Percentiles rank a stretch among this genome's conserved stretches.
Conservation (phyloP, 2,113 vertebrate genomes). For the Mungos mungo region DNA sequence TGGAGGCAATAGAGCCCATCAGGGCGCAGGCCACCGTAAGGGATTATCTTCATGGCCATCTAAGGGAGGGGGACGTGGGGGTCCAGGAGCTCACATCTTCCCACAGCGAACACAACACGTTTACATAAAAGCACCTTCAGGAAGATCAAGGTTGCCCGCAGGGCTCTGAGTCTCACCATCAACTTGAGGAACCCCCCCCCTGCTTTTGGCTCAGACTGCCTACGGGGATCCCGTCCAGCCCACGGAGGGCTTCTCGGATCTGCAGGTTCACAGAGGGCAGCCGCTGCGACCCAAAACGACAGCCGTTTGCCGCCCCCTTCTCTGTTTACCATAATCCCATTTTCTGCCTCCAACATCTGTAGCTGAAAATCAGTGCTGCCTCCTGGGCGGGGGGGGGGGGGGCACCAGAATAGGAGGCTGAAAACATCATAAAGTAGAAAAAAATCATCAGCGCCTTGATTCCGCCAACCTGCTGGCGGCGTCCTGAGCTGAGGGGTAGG, state of each 20-base stretch:
- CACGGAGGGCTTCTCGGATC: fast-evolving
- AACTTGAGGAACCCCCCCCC: neutral
- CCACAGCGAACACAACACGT: fast-evolving
- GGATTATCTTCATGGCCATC: neutral
- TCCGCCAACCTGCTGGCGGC: slow-evolving; percentile 66
- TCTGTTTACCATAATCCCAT: slow-evolving; percentile 70
- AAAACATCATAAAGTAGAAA: slow-evolving; percentile 43
- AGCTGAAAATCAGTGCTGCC: slow-evolving; percentile 64
- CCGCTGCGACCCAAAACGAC: fast-evolving
- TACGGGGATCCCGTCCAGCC: fast-evolving
- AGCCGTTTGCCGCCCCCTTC: neutral
- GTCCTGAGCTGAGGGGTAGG: neutral
- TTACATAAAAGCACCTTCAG: neutral
- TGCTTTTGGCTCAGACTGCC: fast-evolving
- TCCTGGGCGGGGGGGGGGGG: slow-evolving; percentile 69
- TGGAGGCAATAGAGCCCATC: neutral
- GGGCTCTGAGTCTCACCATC: neutral
- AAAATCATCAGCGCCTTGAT: slow-evolving; percentile 72
- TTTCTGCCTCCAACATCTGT: slow-evolving; percentile 73
- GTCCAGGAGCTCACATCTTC: fast-evolving
- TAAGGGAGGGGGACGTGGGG: neutral
- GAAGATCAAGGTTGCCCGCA: neutral
- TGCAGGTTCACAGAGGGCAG: no score
- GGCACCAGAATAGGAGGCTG: slow-evolving; percentile 74
- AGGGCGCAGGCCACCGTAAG: neutral